Percentiles rank a stretch among this genome's conserved stretches.
These are phyloP conservation scores for Phaethon lepturus DNA, from an alignment of 2,113 vertebrate genomes.

Conservation along the genomic window DNA sequence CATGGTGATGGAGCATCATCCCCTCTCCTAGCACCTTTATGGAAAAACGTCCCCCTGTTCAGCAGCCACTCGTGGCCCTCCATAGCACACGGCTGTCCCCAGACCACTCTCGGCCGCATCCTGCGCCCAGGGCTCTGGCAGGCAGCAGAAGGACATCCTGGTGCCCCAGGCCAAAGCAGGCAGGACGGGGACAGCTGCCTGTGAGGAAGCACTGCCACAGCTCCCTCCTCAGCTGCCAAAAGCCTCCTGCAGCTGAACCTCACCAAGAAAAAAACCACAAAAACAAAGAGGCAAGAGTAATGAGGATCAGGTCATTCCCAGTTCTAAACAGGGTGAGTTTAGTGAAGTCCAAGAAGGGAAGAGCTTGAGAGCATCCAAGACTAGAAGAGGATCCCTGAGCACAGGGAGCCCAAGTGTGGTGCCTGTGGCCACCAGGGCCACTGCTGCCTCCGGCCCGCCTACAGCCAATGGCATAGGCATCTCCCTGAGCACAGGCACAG, in stretches of 20 bases:
- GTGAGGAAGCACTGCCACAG: neutral
- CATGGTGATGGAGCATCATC: neutral
- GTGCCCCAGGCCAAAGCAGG: neutral
- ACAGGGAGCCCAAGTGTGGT: rapidly evolving
- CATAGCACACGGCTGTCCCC: rapidly evolving
- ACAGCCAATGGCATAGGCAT: neutral
- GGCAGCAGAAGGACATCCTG: neutral
- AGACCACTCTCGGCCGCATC: neutral
- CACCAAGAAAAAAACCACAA: neutral
- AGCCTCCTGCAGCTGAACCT: neutral
- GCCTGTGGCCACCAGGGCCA: neutral
- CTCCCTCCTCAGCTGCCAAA: neutral
- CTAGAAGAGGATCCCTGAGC: neutral
- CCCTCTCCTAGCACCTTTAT: neutral
- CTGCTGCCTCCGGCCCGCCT: rapidly evolving
- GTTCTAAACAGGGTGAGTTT: neutral
- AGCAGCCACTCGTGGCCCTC: neutral
- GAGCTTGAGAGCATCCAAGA: neutral
- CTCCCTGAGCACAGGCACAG: neutral
- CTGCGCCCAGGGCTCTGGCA: neutral
- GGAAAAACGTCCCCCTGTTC: neutral
- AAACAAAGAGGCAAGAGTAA: neutral
- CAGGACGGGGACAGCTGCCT: neutral
- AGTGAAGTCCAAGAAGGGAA: neutral
- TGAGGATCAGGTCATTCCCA: neutral